Evolutionary conservation across 2,888 invertebrate genomes (phyloP).

Genomic region (Drepana falcataria): DNA sequence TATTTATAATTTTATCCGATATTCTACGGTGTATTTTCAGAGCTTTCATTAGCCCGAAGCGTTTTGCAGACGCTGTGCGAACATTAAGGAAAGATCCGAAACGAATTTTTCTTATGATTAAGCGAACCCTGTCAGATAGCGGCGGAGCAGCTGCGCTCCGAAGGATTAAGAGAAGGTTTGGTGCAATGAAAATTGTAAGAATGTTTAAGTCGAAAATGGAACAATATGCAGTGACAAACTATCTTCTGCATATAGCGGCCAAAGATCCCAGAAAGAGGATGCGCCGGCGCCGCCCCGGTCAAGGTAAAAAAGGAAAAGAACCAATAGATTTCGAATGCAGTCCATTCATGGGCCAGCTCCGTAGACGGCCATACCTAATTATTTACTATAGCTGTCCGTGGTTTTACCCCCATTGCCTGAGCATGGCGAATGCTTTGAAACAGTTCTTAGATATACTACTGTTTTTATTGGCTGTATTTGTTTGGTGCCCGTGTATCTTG

Average conservation of each 20-base stretch:
- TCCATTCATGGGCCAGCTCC: conserved; percentile 16
- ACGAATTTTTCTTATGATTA: conserved; percentile 9
- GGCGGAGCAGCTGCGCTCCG: conserved; percentile 19
- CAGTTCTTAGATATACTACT: conserved; percentile 28
- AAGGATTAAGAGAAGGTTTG: conserved; percentile 21
- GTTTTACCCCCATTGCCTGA: conserved; percentile 32
- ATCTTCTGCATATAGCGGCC: conserved; percentile 20
- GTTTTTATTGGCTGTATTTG: conserved; percentile 28
- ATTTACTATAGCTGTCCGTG: conserved; percentile 22
- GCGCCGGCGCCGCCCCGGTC: background rate
- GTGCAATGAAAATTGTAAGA: conserved; percentile 16
- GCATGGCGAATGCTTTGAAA: conserved; percentile 23
- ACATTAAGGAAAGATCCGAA: conserved; percentile 16
- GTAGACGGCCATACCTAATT: conserved; percentile 16
- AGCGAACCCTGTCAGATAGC: conserved; percentile 14
- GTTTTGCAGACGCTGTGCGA: conserved; percentile 14
- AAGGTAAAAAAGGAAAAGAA: conserved; percentile 10
- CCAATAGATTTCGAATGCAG: conserved; percentile 8
- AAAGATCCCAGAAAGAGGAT: conserved; percentile 23
- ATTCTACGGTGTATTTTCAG: conserved; percentile 15
- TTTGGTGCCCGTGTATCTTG: conserved; percentile 38
- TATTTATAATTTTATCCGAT: conserved; percentile 6
- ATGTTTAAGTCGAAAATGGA: conserved; percentile 15
- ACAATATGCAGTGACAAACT: conserved; percentile 19
- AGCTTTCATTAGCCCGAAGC: conserved; percentile 21